Base-by-base conservation (phyloP, 2,113 vertebrate genomes). In the Penelope pileata region DNA sequence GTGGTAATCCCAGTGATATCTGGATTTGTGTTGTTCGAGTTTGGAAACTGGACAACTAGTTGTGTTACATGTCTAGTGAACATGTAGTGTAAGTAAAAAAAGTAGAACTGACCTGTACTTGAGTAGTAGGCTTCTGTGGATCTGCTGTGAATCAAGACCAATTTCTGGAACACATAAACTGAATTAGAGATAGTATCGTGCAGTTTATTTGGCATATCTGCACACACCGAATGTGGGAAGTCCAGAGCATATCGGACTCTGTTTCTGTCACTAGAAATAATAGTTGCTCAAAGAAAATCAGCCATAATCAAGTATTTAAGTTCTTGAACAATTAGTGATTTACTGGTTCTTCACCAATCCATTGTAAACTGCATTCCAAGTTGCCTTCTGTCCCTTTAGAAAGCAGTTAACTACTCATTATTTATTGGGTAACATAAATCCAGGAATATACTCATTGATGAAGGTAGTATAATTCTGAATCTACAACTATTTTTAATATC, bases 41-140 rank as follows among this genome's bases (percentile, higher is more conserved):
- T 42, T 42, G 32, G 13, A 75, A 86, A 89, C 23, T 68, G 27
- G 17, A 5, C 32, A 56, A 64, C 12, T n/a, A 48, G 5, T 68
- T 73, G 5, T n/a, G 53, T 64, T 15, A 22, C 9, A 27, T 36
- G 8, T 0, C 0, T 36, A 36, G 22, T 36, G 10, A 80, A 80
- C 24, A n/a, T 56, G 24, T 40, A 26, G 11, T n/a, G 9, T 32
- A 34, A 2, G 2, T 14, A 30, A 38, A 32, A 43, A n/a, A 24
- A 23, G 10, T 10, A 4, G 16, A 77, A 21, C 8, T 50, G 50
- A 47, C 29, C 8, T 83, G n/a, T 51, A 30, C 13, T 5, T 40
- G 30, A 22, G 5, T 36, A 51, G 15, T 30, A n/a, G 29, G 18
- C 14, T 30, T 68, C 4, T 4, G 13, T 5, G 1, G 3, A 23